Evolutionary conservation across 2,797 vertebrate species (phyloP), one percentile per base, ranked within the genome.

Genomic region (Ispidina lecontei): DNA sequence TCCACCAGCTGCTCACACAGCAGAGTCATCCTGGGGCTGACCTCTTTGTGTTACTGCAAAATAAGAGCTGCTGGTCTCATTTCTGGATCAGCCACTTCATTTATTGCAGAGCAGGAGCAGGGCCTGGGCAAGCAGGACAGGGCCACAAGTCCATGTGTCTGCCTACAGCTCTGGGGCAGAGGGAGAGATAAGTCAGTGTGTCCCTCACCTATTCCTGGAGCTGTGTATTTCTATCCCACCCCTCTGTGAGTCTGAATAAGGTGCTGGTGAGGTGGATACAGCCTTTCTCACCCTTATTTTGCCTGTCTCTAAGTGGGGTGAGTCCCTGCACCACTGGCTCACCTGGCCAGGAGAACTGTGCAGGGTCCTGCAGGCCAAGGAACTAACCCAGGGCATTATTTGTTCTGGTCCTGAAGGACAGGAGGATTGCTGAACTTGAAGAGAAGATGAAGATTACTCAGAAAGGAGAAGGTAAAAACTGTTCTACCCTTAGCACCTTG

Each of bases 361-460:
- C 44, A 12, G 9, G 76, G 59, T 56, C 56, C 80, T 19, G 35
- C 52, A 41, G 83, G 65, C 19, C 82, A 64, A 63, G 65, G 33
- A 72, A 12, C 71, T 93, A 74, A 88, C 49, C 12, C 11, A 22
- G 64, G 8, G 46, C 33, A 5, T 81, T n/a, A 1, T 90, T 85
- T 95, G 33, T 56, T 95, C 73, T 89, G 49, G n/a, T 85, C 76
- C 77, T 91, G 62, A 89, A 99, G 99, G 98, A 98, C 14, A 91
- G 89, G 93, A 97, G 90, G 95, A 99, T 99, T 84, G 93, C 96
- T 21, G 88, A 93, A 18, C 97, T 99, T 71, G 97, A 99, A 91
- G 89, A 98, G 54, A 96, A 98, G 93, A 94, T 98, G 76, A 96
- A 91, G 90, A 67, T 65, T 58, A 94, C 97, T 15, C 97, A 98